A percentile compares a stretch with the other conserved stretches of the same genome.
phyloP scores from a whole-genome alignment of 2,113 vertebrate genomes.

The Muntiacus muntjak region DNA sequence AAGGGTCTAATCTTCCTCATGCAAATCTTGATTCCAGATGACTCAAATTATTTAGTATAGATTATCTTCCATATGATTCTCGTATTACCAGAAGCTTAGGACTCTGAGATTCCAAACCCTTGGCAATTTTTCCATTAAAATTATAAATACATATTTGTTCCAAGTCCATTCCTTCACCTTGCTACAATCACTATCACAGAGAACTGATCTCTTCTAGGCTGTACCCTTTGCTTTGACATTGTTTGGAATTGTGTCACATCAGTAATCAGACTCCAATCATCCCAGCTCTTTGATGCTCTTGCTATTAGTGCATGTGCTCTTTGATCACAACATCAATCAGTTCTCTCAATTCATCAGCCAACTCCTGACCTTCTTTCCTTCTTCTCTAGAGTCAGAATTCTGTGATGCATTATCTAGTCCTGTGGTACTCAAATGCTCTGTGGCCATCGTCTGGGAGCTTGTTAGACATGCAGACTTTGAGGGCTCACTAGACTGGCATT shows the following conservation, averaged over 20 bases:
- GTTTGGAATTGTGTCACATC: not conserved
- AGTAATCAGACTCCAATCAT: not conserved
- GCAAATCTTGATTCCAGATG: not conserved
- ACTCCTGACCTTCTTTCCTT: not conserved
- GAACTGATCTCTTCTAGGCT: not conserved
- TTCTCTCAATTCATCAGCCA: not conserved
- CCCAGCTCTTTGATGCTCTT: not conserved
- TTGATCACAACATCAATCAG: not conserved
- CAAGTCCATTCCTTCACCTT: not conserved
- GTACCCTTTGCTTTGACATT: not conserved
- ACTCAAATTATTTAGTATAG: not conserved
- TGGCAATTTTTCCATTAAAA: not conserved
- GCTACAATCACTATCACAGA: not conserved
- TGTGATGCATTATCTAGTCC: not conserved
- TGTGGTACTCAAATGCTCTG: not conserved
- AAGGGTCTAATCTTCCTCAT: not conserved
- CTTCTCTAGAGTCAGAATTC: not conserved
- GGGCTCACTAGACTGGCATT: not conserved
- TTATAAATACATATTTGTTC: not conserved
- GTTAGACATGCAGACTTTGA: not conserved
- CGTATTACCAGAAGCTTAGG: not conserved
- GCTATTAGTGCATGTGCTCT: not conserved
- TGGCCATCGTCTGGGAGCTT: not conserved
- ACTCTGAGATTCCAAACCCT: not conserved
- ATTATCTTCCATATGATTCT: not conserved